phyloP scores from a whole-genome alignment of 2,888 invertebrate species.

The Aspidiotus destructor region DNA sequence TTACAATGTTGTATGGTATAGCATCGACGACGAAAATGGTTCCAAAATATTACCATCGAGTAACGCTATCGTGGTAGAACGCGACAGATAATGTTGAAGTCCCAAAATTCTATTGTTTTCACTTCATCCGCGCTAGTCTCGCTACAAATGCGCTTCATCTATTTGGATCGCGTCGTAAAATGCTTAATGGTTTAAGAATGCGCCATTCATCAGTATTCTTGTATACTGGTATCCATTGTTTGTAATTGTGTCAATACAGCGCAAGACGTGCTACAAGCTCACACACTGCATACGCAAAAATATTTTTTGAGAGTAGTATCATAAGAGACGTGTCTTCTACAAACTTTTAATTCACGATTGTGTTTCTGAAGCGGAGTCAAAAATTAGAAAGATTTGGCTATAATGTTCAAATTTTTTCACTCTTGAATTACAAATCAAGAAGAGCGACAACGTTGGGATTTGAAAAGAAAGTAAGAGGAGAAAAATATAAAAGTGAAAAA shows the following conservation, averaged over 20 bases:
- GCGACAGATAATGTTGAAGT: slow-evolving; percentile 20
- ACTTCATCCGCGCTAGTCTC: slow-evolving; percentile 8
- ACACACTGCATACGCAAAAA: too few species aligned
- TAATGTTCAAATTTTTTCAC: too few species aligned
- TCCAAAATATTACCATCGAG: slow-evolving; percentile 28
- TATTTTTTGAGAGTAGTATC: too few species aligned
- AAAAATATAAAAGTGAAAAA: too few species aligned
- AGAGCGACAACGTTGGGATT: too few species aligned
- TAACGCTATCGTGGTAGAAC: slow-evolving; percentile 14
- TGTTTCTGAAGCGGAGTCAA: too few species aligned
- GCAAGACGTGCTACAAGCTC: too few species aligned
- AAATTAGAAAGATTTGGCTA: too few species aligned
- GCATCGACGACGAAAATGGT: slow-evolving; percentile 26
- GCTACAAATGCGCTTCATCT: slow-evolving; percentile 23
- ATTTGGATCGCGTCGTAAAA: slow-evolving; percentile 18
- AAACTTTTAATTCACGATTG: too few species aligned
- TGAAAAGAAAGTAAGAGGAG: too few species aligned
- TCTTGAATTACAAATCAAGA: too few species aligned
- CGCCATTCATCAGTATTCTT: slow-evolving; percentile 13
- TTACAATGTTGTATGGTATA: slow-evolving; percentile 29
- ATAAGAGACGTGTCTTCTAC: too few species aligned
- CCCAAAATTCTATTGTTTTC: slow-evolving; percentile 15
- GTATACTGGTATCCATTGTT: slow-evolving; percentile 3
- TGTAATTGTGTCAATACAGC: not conserved
- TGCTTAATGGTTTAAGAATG: slow-evolving; percentile 28